A percentile compares a stretch with the other conserved stretches of the same genome.
These are phyloP conservation scores for Caenorhabditis afra DNA, from an alignment of 2,888 invertebrate species.

Conservation along the genomic window DNA sequence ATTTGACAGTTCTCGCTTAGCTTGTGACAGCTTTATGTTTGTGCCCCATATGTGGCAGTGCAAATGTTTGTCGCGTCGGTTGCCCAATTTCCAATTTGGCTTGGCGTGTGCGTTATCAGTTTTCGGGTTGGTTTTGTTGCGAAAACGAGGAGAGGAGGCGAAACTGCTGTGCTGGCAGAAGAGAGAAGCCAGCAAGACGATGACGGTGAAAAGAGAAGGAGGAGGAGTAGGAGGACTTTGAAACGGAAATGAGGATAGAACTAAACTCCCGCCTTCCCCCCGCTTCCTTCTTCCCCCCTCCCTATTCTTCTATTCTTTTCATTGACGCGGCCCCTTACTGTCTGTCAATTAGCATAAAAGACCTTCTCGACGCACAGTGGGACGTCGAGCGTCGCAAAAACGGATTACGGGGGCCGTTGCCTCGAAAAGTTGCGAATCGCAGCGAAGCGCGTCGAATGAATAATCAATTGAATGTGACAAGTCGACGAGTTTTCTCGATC, in stretches of 20 bases:
- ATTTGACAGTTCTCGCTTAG: constrained; percentile 52
- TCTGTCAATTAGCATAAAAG: constrained; percentile 63
- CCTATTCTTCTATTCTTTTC: constrained; percentile 36
- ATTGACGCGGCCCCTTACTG: constrained; percentile 57
- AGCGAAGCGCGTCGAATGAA: constrained; percentile 9
- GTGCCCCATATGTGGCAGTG: constrained; percentile 54
- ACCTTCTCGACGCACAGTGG: constrained; percentile 57
- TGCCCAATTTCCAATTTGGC: constrained; percentile 42
- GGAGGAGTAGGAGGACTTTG: constrained; percentile 10
- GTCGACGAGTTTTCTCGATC: constrained; percentile 19
- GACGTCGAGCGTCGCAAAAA: constrained; percentile 32
- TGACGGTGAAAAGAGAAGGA: constrained; percentile 10
- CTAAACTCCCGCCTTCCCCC: constrained; percentile 38
- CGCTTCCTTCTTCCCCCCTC: neutral
- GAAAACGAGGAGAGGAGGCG: neutral
- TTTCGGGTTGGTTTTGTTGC: constrained; percentile 10
- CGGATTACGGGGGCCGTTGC: constrained; percentile 46
- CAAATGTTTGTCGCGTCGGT: constrained; percentile 26
- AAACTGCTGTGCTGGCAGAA: constrained; percentile 32
- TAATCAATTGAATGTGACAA: constrained; percentile 50
- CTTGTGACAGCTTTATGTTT: constrained; percentile 57
- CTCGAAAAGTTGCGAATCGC: constrained; percentile 46
- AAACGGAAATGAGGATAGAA: constrained; percentile 39
- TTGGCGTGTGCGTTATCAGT: constrained; percentile 38
- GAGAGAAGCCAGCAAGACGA: constrained; percentile 9